phyloP scores from a whole-genome alignment of 2,797 vertebrate genomes.

The Acipenser oxyrinchus region DNA sequence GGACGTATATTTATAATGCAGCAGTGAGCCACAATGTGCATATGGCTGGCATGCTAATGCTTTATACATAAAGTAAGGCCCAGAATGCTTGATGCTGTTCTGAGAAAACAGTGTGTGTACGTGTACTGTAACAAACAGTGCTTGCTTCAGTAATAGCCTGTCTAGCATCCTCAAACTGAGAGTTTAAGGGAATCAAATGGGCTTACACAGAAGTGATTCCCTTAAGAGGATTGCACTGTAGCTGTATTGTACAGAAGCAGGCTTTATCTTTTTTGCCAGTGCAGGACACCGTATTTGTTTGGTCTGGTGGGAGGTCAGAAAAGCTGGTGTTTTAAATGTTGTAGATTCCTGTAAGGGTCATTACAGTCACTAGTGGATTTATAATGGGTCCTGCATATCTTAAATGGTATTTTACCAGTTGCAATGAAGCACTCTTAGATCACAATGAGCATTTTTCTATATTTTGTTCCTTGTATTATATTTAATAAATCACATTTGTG shows the following conservation, averaged over 20 bases:
- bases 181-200: slow-evolving; percentile 10
- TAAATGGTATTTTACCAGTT: no score
- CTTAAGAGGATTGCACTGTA: slow-evolving; percentile 25
- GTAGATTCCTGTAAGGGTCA: neutral
- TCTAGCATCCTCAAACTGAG: slow-evolving; percentile 6
- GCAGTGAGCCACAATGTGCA: neutral
- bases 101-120: neutral
- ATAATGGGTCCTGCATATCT: no score
- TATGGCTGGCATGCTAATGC: neutral
- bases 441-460: no score
- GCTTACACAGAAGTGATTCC: slow-evolving; percentile 18
- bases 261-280: neutral
- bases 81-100: slow-evolving; percentile 3
- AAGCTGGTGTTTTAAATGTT: neutral
- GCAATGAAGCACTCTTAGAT: no score
- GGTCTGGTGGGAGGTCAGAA: slow-evolving; percentile 8
- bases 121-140: neutral
- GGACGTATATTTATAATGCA: neutral
- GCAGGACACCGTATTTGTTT: no score
- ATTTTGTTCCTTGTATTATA: no score
- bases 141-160: slow-evolving; percentile 6
- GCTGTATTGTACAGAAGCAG: slow-evolving; percentile 11
- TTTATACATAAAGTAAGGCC: neutral
- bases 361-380: no score
- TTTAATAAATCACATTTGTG: no score